A percentile compares a stretch with the other conserved stretches of the same genome.
Evolutionary conservation across 2,888 invertebrate species (phyloP).

Genomic region (Monopis laevigella): DNA sequence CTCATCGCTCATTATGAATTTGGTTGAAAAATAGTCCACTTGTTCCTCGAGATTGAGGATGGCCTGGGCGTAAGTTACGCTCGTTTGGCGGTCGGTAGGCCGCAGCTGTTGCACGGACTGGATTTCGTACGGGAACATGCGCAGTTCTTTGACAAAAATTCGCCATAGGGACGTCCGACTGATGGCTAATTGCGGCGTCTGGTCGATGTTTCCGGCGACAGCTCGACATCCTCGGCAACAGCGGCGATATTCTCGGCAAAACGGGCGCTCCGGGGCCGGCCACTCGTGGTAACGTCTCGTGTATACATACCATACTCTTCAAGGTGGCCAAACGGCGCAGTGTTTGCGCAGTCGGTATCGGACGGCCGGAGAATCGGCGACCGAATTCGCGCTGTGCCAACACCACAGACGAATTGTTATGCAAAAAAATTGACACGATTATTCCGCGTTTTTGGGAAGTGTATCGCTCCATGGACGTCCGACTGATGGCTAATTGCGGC

Average conservation of each 20-base stretch:
- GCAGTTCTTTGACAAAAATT: constrained; percentile 9
- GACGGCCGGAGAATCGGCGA: constrained; percentile 14
- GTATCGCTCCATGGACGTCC: not conserved
- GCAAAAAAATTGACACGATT: constrained; percentile 4
- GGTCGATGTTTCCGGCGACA: too few species aligned
- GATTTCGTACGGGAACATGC: constrained; percentile 2
- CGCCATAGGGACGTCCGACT: not conserved
- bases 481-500: not conserved
- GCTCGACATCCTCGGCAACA: constrained; percentile 10
- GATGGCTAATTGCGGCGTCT: too few species aligned
- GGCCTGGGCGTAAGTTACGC: too few species aligned
- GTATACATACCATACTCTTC: too few species aligned
- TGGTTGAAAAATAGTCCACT: constrained; percentile 3
- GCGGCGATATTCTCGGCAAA: constrained; percentile 16
- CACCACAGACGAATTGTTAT: not conserved
- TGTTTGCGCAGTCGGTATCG: constrained; percentile 17
- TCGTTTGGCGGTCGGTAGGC: not conserved
- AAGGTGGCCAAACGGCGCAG: too few species aligned
- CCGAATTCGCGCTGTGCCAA: too few species aligned
- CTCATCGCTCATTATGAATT: constrained; percentile 6
- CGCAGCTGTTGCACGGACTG: constrained; percentile 1
- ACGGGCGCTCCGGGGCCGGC: constrained; percentile 5
- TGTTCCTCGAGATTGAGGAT: constrained; percentile 4
- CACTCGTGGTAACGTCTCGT: too few species aligned
- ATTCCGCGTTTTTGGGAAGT: constrained; percentile 2